Evolutionary conservation across 2,113 vertebrate genomes (phyloP).

Genomic region (Lynx canadensis): DNA sequence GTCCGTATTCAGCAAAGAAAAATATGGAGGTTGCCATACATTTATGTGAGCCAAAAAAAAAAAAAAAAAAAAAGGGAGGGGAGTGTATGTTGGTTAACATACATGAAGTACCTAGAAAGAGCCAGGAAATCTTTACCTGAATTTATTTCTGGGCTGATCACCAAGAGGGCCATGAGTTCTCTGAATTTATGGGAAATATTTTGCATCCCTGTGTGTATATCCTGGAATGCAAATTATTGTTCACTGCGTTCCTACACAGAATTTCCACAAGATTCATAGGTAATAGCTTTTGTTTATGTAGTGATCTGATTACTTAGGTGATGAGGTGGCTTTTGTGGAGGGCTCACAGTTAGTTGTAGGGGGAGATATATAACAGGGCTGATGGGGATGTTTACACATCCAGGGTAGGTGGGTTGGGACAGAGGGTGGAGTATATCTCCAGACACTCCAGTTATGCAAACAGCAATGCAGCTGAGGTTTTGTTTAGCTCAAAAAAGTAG

Average conservation of each 20-base stretch:
- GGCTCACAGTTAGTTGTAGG: not conserved
- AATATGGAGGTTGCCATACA: not conserved
- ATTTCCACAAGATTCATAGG: not conserved
- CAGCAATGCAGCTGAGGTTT: not conserved
- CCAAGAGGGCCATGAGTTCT: not conserved
- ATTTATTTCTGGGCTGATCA: not conserved
- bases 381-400: rapidly evolving
- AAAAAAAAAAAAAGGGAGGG: not conserved
- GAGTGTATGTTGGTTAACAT: not conserved
- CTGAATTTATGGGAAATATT: conserved; percentile 38
- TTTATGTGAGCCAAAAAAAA: not conserved
- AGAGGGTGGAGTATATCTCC: not conserved
- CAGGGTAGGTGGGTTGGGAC: not conserved
- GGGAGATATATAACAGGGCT: not conserved
- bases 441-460: not conserved
- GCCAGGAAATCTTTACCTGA: conserved; percentile 7
- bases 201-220: not conserved
- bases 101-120: not conserved
- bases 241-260: not conserved
- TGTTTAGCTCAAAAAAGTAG: not conserved
- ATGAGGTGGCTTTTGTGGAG: not conserved
- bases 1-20: not conserved
- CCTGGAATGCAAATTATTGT: not conserved
- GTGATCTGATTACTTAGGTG: not conserved
- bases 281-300: not conserved